Conservation (phyloP, 2,888 invertebrate genomes). For the Yponomeuta plumbellus region DNA sequence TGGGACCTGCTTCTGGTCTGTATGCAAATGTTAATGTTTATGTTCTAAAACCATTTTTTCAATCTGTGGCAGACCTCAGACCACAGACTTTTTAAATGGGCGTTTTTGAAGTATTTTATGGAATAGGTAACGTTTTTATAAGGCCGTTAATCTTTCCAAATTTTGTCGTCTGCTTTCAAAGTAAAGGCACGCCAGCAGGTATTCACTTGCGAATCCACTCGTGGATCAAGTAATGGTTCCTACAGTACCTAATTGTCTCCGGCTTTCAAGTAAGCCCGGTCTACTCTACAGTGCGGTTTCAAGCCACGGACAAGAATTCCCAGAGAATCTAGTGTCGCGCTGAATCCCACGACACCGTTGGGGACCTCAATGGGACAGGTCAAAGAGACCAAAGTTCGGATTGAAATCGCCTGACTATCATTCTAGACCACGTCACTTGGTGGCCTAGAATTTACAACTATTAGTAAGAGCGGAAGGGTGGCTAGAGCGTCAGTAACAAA, state of each 20-base stretch:
- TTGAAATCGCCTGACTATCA: constrained; percentile 33
- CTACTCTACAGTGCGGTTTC: not conserved
- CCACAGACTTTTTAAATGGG: too few relatives aligned
- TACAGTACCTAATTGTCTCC: too few relatives aligned
- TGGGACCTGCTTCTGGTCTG: too few relatives aligned
- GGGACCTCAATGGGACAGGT: constrained; percentile 53
- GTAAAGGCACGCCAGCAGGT: too few relatives aligned
- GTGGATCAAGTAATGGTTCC: not conserved
- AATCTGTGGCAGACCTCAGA: too few relatives aligned
- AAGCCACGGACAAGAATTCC: constrained; percentile 34
- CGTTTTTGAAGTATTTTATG: too few relatives aligned
- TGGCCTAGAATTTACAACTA: not conserved
- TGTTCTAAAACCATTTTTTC: too few relatives aligned
- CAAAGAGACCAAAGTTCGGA: constrained; percentile 64
- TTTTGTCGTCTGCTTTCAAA: too few relatives aligned
- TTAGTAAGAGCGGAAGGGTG: not conserved
- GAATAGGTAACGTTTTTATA: too few relatives aligned
- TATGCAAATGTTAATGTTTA: too few relatives aligned
- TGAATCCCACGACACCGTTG: constrained; percentile 61
- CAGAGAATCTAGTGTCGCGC: constrained; percentile 52
- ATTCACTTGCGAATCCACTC: not conserved
- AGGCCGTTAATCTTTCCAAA: too few relatives aligned
- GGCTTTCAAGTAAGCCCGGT: too few relatives aligned
- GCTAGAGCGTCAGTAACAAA: constrained; percentile 20
- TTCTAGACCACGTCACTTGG: not conserved